Base-by-base conservation (phyloP, 2,113 vertebrate genomes). In the Microcebus lehilahytsara region DNA sequence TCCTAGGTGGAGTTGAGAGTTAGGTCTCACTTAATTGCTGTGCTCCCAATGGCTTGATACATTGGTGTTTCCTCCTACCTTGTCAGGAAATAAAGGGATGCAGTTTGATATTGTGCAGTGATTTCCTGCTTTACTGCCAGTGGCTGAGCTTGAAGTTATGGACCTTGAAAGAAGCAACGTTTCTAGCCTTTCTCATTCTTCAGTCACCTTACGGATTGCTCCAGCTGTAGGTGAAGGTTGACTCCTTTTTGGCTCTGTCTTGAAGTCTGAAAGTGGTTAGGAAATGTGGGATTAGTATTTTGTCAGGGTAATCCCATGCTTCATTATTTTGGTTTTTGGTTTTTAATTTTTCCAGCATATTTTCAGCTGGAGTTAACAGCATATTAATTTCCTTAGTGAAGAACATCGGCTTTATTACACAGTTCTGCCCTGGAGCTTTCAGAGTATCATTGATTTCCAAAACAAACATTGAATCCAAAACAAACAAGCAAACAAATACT, bases 341-440 rank as follows among this genome's bases (percentile, higher is more conserved):
- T 84, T 90, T 96, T 97, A 51, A 88, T 92, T 95, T 96, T 94
- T 20, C 51, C 17, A 40, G 91, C 4, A 2, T 91, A 34, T 89
- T 37, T 84, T 93, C 49, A 74, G 17, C 89, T 85, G 49, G 49
- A 91, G 34, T 91, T 96, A 96, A 89, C 58, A 89, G 51, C 37
- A 16, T 83, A 89, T 97, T 93, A 74, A 91, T 96, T 96, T 97
- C 37, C 49, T 96, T 56, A 17, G 34, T 85, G 46, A 62, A 96
- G 69, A 94, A n/a, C 37, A 80, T 83, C 2, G 1, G 37, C 60
- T 95, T 95, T 95, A 37, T 97, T 86, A 67, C 27, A 46, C 25
- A 84, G 69, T 89, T 97, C 58, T 93, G 62, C 79, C 58, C 75
- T 53, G 40, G 32, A 71, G 88, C 77, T 95, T 92, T 88, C 83